These are phyloP conservation scores for Lasius fuliginosus DNA, from an alignment of 2,888 invertebrate genomes.

Conservation along the genomic window DNA sequence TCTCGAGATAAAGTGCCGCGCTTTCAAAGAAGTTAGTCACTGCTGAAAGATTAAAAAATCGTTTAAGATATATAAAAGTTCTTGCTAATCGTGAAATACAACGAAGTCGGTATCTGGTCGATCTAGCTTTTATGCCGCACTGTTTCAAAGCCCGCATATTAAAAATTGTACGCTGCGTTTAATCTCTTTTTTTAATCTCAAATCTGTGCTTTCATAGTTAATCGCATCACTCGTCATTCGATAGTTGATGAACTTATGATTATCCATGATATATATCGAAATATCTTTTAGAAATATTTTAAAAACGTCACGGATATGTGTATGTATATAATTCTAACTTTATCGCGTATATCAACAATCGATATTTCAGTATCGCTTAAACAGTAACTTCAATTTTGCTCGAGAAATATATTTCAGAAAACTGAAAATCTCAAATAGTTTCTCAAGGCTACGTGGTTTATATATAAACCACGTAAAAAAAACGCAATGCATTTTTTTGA, in stretches of 20 bases:
- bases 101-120: too few relatives aligned
- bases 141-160: too few relatives aligned
- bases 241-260: neutral
- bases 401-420: neutral
- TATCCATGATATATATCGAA: neutral
- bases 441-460: neutral
- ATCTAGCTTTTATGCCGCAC: too few relatives aligned
- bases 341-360: neutral
- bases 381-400: neutral
- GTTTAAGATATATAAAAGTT: neutral
- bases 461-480: neutral
- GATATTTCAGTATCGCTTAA: neutral
- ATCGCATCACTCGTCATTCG: neutral
- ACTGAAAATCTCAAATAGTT: neutral
- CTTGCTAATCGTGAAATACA: too few relatives aligned
- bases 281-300: neutral
- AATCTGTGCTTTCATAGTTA: neutral
- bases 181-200: neutral
- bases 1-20: neutral
- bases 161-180: too few relatives aligned
- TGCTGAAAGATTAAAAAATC: neutral
- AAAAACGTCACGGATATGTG: neutral
- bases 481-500: neutral
- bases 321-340: neutral
- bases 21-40: neutral